Base-by-base conservation (phyloP, 2,113 vertebrate genomes). In the Syngnathus scovelli region DNA sequence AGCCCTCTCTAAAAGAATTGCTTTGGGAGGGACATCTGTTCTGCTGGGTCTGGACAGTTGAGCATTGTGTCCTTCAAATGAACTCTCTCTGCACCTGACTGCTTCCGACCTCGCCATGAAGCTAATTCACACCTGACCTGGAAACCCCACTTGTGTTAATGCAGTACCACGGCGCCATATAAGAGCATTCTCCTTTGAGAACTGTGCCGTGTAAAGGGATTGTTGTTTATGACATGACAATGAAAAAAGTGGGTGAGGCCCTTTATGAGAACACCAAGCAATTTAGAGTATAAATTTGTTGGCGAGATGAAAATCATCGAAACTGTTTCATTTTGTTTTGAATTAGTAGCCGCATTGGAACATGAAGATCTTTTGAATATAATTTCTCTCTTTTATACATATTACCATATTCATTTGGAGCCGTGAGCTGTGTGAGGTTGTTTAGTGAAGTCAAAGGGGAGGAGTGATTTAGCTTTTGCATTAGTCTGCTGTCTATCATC, bases 401-500 rank as follows among this genome's bases (percentile, higher is more conserved):
- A 43, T 62, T 62, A 62, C n/a, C 61, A 62, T 62, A 44, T 62
- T 62, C 13, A 62, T 44, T 36, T 12, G 2, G 69, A 79, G 74
- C 60, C 7, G 27, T 82, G 77, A 74, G 78, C 81, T 83, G 69
- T 70, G 64, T 73, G 61, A 71, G 64, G 69, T 76, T 69, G 12
- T 69, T 78, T 68, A 67, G 64, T 78, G 70, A 75, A 85, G 69
- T 81, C 80, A 63, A 67, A 75, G 78, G 72, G 80, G 85, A 79
- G 86, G 83, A 74, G 80, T 64, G 33, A 64, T 75, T 62, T 86
- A 80, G 80, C 82, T 78, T 78, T 78, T 74, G 78, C 79, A 87
- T 85, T 83, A 88, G 79, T 76, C 80, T 55, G 69, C 83, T 87
- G 84, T 86, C 88, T 74, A 84, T 84, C 88, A 87, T 77, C 66